Evolutionary conservation across 2,797 vertebrate genomes (phyloP).

Genomic region (Melanogrammus aeglefinus): DNA sequence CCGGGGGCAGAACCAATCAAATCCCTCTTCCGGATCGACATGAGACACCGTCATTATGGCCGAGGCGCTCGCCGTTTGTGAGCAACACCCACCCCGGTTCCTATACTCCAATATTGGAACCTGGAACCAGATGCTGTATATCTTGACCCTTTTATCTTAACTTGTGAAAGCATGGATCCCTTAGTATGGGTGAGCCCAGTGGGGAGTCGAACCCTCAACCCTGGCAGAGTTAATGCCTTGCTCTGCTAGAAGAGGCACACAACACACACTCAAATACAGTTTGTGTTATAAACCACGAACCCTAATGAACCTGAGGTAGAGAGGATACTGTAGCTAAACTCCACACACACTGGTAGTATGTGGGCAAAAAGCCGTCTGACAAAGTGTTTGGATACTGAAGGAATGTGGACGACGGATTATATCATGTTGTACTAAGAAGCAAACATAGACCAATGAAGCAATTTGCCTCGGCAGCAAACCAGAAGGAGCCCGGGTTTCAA

Average conservation of each 20-base stretch:
- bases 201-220: background rate
- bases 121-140: background rate
- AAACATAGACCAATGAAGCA: no score
- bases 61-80: background rate
- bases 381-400: no score
- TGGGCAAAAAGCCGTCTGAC: no score
- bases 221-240: background rate
- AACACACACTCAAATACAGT: background rate
- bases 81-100: background rate
- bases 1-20: conserved; percentile 5
- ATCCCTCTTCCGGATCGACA: background rate
- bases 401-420: no score
- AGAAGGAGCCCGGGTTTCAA: no score
- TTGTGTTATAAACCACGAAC: background rate
- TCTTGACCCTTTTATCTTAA: background rate
- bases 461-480: no score
- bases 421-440: no score
- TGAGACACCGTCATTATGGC: background rate
- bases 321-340: background rate
- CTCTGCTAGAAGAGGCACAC: background rate
- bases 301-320: background rate
- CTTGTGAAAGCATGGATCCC: background rate
- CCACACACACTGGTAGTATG: no score
- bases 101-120: background rate
- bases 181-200: background rate